Evolutionary conservation across 2,113 vertebrate genomes (phyloP), one percentile per base, ranked within the genome.

Genomic region (Hepsetus odoe): DNA sequence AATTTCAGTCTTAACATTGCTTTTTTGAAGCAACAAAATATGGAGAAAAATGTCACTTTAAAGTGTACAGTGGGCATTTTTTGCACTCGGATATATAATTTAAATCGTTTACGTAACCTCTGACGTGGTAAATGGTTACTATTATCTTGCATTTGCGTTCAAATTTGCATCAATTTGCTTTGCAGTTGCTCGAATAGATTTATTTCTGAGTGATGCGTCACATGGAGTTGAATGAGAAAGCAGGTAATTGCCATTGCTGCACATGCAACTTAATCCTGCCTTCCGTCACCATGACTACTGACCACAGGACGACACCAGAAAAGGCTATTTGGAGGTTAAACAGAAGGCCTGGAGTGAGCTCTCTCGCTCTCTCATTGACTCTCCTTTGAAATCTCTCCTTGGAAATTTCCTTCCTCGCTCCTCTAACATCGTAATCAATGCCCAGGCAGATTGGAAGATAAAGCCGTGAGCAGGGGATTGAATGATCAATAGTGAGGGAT

Each of bases 381-480:
- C 28, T 55, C 28, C n/a, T n/a, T n/a, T n/a, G n/a, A n/a, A n/a
- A n/a, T 10, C 67, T 49, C 44, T 70, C 44, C 59, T 30, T 32
- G 22, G 56, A 59, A 59, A 12, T 56, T 32, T 56, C 69, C 49
- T 51, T 59, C 73, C 72, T 74, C 33, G 62, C 74, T 81, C 80
- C 82, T 83, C 84, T 85, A 70, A 79, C 81, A 81, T 80, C 81
- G 77, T 80, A 84, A 88, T 90, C 89, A 87, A 91, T 88, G 83
- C 70, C 85, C 79, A 80, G 78, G 42, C 24, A 56, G 83, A 85
- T 56, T 82, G 88, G 87, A 81, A 70, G 83, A 91, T 88, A 87
- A 87, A 89, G 88, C 84, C 85, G 86, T 90, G 88, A 90, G 82
- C 85, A 88, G 86, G 82, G 66, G 56, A 88, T 74, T 38, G 80